Evolutionary conservation across 2,888 invertebrate genomes (phyloP).

Genomic region (Trachelus stipa): DNA sequence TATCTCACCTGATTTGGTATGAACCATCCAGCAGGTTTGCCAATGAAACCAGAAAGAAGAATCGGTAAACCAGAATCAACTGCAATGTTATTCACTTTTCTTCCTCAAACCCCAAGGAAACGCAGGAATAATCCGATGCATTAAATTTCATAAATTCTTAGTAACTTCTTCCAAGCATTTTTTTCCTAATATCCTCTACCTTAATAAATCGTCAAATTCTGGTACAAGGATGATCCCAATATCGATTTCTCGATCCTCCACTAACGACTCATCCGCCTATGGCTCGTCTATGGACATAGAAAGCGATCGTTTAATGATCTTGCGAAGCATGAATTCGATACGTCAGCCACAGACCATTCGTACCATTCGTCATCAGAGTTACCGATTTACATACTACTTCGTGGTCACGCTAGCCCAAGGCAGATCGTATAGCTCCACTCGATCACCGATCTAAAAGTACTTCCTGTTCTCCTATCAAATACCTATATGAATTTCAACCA

Average conservation of each 20-base stretch:
- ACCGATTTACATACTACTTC: slow-evolving; percentile 5
- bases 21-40: not conserved
- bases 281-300: not conserved
- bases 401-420: not conserved
- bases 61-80: not conserved
- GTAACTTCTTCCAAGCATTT: not conserved
- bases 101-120: not conserved
- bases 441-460: not conserved
- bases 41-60: not conserved
- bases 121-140: not conserved
- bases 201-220: not conserved
- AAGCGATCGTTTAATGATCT: slow-evolving; percentile 6
- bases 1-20: not conserved
- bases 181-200: not conserved
- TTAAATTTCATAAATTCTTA: not conserved
- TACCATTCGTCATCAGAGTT: slow-evolving; percentile 6
- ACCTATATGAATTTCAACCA: not conserved
- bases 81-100: not conserved
- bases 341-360: not conserved
- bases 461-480: not conserved
- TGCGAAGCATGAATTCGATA: slow-evolving; percentile 5
- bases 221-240: not conserved
- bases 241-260: not conserved
- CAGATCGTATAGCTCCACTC: not conserved
- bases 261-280: not conserved